Evolutionary conservation across 2,113 vertebrate species (phyloP), one percentile per base, ranked within the genome.

Genomic region (Cebidichthys violaceus): DNA sequence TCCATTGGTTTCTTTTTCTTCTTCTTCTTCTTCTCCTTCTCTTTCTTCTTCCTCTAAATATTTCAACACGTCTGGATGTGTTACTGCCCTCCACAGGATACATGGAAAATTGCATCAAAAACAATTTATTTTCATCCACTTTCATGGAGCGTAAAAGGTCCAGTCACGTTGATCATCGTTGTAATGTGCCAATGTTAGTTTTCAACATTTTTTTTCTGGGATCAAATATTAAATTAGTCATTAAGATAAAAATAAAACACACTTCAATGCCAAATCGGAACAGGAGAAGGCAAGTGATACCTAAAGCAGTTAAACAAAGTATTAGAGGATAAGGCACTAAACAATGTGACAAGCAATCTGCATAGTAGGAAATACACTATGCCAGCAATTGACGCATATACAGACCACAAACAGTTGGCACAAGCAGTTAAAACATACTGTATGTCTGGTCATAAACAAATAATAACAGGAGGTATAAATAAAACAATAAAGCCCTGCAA

Each of bases 21-120:
- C 55, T 83, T 84, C 64, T 59, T 61, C 8, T 55, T 55, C 67
- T 70, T n/a, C n/a, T n/a, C n/a, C 67, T 64, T 70, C 55, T 83
- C 82, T 60, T 59, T 61, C 8, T 55, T 67, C 39, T 81, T 84
- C 64, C 60, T 20, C 27, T 54, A 17, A 9, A 13, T 17, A 11
- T 37, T 35, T 65, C 6, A 33, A 20, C 2, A 4, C 8, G 20
- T 43, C 14, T 45, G 0, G 0, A 18, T 14, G 4, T 17, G 7
- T 18, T 29, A 70, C 79, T 60, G 79, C 85, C 81, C 33, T 10
- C 79, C 2, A 50, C 4, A 50, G 89, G 83, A 33, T 0, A 24
- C 10, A 70, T 6, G 9, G 24, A 24, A 9, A 68, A 74, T 2
- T 39, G 15, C 73, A 73, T 2, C 9, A 47, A 29, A 8, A 17